Evolutionary conservation across 2,113 vertebrate species (phyloP), one percentile per base, ranked within the genome.

Genomic region (Colistium nudipinnis): DNA sequence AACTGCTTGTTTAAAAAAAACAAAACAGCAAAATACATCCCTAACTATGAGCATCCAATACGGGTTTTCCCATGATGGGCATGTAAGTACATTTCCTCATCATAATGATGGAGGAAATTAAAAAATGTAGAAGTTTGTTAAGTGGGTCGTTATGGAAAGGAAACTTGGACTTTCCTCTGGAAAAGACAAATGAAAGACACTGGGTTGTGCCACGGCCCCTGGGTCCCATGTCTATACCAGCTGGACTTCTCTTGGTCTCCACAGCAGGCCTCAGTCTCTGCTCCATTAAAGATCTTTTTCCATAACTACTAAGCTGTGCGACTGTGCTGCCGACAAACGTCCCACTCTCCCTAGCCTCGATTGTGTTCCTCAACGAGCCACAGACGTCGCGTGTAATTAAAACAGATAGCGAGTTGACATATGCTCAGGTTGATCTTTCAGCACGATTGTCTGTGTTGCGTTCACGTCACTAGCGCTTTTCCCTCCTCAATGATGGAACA

Each of bases 101-200:
- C 41, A 70, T 49, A 70, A 62, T 41, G 53, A 11, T 57, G 57
- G 33, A 49, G 16, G 38, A 62, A 63, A 70, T 70, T 30, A n/a
- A 44, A 52, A 28, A 30, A 57, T 3, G 7, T n/a, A 3, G 16
- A 7, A 36, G 16, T 16, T 24, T 56, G 22, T 36, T 16, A 30
- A 14, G 2, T 19, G 9, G 28, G 22, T 55, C 49, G 16, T 9
- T 51, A 24, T 16, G 8, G 44, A 24, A 36, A 53, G 2, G 5
- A 57, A 57, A 33, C 6, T 45, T n/a, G 1, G 2, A n/a, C 1
- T 30, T 16, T 49, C 7, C 17, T n/a, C 24, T 70, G 49, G 3
- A 28, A 20, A 53, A 30, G 56, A 16, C 7, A 35, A 17, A n/a
- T 63, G 54, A 49, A 35, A 45, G 51, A 52, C 17, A 31, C 73